These are phyloP conservation scores for Equus quagga DNA, from an alignment of 2,113 vertebrate species.

Conservation along the genomic window DNA sequence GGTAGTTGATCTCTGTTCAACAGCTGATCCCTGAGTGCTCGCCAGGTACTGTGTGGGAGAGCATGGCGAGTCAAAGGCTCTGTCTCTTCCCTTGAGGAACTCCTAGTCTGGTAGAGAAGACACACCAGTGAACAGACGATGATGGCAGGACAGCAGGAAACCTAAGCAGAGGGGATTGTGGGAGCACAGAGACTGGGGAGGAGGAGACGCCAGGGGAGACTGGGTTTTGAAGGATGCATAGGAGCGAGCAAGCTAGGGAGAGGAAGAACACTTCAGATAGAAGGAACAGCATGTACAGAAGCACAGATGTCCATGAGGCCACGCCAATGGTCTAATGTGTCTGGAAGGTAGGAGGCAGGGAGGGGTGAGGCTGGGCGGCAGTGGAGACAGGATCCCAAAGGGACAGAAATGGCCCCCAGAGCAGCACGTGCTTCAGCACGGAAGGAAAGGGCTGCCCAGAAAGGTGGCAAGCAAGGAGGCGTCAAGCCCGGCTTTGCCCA, in stretches of 20 bases:
- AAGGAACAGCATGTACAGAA: not conserved
- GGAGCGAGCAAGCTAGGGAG: not conserved
- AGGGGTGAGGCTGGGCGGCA: not conserved
- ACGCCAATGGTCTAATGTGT: accelerated
- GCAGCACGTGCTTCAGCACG: not conserved
- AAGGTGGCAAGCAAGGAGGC: not conserved
- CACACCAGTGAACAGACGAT: not conserved
- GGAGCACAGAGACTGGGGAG: not conserved
- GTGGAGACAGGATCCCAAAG: not conserved
- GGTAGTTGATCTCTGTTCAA: not conserved
- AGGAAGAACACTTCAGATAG: not conserved
- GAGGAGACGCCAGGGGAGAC: not conserved
- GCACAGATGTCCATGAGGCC: not conserved
- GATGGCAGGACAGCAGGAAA: accelerated
- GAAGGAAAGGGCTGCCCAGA: not conserved
- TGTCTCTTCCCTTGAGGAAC: not conserved
- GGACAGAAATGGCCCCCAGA: not conserved
- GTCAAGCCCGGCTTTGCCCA: not conserved
- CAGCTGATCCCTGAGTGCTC: not conserved
- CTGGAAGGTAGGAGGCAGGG: not conserved
- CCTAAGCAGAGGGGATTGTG: not conserved
- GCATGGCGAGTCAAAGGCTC: not conserved
- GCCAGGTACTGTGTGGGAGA: not conserved
- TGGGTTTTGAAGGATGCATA: not conserved
- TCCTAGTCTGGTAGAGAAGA: not conserved